Conservation (phyloP, 2,113 vertebrate species). For the Apteryx owenii region DNA sequence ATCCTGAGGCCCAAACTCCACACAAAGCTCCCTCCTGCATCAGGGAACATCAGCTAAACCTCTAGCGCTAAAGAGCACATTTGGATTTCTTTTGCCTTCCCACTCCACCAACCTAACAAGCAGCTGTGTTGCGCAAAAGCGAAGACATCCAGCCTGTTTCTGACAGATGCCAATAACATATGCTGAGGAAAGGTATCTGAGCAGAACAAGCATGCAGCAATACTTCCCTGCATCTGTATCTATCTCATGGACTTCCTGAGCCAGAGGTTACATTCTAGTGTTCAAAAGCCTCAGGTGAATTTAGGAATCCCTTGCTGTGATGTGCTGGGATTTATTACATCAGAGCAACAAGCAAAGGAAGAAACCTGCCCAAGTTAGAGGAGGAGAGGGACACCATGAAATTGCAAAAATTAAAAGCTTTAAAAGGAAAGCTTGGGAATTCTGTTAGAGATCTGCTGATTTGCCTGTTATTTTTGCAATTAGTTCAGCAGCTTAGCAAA, state of each 20-base stretch:
- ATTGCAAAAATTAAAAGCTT: background rate
- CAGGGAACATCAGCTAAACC: background rate
- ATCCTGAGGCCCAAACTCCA: background rate
- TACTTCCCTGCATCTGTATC: background rate
- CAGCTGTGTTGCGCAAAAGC: background rate
- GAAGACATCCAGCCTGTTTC: background rate
- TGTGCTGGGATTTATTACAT: background rate
- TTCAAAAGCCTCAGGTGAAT: background rate
- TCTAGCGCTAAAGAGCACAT: background rate
- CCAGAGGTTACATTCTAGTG: background rate
- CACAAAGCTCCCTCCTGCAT: background rate
- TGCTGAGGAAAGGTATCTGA: background rate
- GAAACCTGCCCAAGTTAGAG: background rate
- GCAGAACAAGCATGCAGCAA: rapidly evolving
- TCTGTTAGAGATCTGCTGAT: background rate
- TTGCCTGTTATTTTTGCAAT: background rate
- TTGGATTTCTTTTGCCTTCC: background rate
- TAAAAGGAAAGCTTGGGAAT: background rate
- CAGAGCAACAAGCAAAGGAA: background rate
- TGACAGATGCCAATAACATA: background rate
- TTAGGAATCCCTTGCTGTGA: background rate
- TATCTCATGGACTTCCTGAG: background rate
- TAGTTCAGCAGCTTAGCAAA: background rate
- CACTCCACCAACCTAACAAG: background rate
- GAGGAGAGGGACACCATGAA: background rate